phyloP scores from a whole-genome alignment of 2,113 vertebrate genomes.

The Oreotrochilus melanogaster region DNA sequence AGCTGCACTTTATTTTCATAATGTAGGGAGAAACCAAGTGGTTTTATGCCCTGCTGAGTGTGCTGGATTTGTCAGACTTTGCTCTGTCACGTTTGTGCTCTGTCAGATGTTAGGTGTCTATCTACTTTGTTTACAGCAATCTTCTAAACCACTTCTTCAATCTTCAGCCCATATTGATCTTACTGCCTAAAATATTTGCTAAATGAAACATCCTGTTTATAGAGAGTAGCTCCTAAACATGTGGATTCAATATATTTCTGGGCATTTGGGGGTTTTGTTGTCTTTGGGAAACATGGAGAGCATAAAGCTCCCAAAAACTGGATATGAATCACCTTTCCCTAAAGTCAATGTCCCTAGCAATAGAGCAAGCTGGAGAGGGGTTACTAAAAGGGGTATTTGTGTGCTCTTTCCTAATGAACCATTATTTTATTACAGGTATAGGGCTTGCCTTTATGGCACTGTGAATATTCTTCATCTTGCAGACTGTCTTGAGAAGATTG shows the following conservation, averaged over 20 bases:
- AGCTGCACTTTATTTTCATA: not conserved
- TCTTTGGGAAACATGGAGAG: not conserved
- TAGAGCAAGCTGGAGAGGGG: not conserved
- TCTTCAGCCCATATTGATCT: not conserved
- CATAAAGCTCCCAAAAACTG: not conserved
- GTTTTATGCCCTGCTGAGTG: not conserved
- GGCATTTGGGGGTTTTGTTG: not conserved
- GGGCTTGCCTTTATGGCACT: not conserved
- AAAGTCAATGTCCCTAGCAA: not conserved
- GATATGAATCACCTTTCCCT: not conserved
- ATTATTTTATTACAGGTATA: no score
- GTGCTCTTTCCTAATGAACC: not conserved
- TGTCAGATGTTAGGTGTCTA: not conserved
- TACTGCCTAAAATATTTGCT: slow-evolving; percentile 10
- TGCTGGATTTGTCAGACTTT: slow-evolving; percentile 26
- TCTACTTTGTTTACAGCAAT: not conserved
- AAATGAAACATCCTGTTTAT: not conserved
- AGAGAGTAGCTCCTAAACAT: not conserved
- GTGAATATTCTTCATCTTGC: not conserved
- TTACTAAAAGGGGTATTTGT: not conserved
- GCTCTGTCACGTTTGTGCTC: not conserved
- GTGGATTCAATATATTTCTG: not conserved
- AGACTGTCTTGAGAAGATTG: not conserved
- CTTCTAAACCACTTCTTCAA: not conserved
- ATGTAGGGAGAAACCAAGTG: not conserved